phyloP scores from a whole-genome alignment of 2,888 invertebrate genomes.

The Colletes collaris region DNA sequence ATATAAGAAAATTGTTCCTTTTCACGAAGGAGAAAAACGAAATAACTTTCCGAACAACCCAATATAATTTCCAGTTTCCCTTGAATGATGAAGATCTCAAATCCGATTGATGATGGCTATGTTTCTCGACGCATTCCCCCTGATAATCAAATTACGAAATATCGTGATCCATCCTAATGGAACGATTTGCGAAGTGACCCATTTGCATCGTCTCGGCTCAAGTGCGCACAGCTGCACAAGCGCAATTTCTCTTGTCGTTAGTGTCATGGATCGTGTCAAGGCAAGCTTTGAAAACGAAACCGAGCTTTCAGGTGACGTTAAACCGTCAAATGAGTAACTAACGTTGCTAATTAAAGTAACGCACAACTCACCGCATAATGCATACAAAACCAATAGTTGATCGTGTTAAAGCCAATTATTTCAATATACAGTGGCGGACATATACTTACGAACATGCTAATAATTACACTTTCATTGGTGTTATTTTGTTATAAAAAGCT shows the following conservation, averaged over 20 bases:
- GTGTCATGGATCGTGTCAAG: slow-evolving; percentile 28
- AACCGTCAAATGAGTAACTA: neutral
- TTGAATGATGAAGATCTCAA: neutral
- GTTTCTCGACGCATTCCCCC: neutral
- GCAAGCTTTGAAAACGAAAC: slow-evolving; percentile 18
- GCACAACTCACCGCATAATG: neutral
- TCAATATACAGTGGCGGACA: no score
- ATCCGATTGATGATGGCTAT: neutral
- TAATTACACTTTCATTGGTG: no score
- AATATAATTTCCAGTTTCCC: no score
- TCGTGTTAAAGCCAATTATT: no score
- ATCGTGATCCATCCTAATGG: slow-evolving; percentile 48
- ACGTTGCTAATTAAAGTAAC: slow-evolving; percentile 2
- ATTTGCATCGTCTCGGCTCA: slow-evolving; percentile 60
- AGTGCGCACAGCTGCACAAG: slow-evolving; percentile 48
- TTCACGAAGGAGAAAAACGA: no score
- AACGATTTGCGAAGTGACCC: slow-evolving; percentile 54
- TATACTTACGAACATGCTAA: no score
- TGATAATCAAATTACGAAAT: slow-evolving; percentile 49
- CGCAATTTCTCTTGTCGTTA: slow-evolving; percentile 25
- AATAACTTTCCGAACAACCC: no score
- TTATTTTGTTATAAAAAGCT: no score
- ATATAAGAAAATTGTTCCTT: no score
- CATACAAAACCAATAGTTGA: neutral
- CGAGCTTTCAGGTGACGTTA: slow-evolving; percentile 3